Evolutionary conservation across 1,140 invertebrate genomes (phyloP).

Genomic region (Penaeus indicus): DNA sequence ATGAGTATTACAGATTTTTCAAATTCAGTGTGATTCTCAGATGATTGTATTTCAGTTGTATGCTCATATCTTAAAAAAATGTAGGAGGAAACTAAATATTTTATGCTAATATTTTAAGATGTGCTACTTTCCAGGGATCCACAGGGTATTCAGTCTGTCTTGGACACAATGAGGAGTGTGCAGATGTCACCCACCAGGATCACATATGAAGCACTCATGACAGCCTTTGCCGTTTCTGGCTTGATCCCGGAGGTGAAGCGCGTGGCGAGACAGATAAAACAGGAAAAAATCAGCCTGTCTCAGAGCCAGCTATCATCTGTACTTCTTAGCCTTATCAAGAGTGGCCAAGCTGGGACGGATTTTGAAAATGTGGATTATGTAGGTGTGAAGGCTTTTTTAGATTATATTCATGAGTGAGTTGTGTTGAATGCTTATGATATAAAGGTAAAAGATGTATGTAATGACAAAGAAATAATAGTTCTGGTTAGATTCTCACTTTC

Average conservation of each 20-base stretch:
- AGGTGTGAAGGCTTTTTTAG: neutral
- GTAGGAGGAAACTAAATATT: neutral
- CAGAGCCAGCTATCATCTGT: conserved; percentile 2
- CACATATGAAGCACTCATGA: conserved; percentile 24
- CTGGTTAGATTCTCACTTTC: too few species aligned
- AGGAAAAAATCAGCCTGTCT: neutral
- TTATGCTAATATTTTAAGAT: too few species aligned
- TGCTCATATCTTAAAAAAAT: neutral
- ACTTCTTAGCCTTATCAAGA: conserved; percentile 22
- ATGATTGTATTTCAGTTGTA: too few species aligned
- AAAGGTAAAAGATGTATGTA: neutral
- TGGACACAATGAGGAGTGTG: conserved; percentile 32
- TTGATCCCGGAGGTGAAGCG: conserved; percentile 4
- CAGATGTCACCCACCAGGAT: conserved; percentile 19
- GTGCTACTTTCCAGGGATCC: conserved; percentile 13
- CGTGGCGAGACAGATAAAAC: neutral
- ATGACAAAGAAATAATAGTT: too few species aligned
- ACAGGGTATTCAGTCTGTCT: conserved; percentile 13
- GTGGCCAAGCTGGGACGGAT: neutral
- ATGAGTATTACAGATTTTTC: too few species aligned
- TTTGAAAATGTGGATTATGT: conserved; percentile 35
- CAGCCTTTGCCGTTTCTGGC: neutral
- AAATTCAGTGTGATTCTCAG: too few species aligned
- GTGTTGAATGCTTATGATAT: neutral
- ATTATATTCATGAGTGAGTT: neutral